phyloP scores from a whole-genome alignment of 2,888 invertebrate species.

The Torymus tubicola region DNA sequence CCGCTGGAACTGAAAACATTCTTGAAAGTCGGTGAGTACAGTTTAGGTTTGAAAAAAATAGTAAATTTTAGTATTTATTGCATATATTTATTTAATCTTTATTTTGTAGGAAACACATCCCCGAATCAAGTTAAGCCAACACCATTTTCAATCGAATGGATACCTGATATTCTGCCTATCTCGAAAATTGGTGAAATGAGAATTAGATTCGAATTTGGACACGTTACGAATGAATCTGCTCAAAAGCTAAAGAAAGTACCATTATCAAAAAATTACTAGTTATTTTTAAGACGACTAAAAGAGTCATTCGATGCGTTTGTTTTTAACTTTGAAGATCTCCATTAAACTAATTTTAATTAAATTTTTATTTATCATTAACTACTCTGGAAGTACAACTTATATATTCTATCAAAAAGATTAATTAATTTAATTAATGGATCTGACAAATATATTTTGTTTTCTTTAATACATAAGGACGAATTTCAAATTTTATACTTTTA shows the following conservation, averaged over 20 bases:
- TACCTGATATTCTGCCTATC: conserved; percentile 83
- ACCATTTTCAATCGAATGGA: conserved; percentile 87
- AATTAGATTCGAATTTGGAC: conserved; percentile 85
- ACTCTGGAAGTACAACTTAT: not conserved
- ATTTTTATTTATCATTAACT: conserved; percentile 1
- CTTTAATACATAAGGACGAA: too few relatives aligned
- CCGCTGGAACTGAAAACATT: conserved; percentile 81
- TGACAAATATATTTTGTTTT: too few relatives aligned
- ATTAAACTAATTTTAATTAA: conserved; percentile 5
- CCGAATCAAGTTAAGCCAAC: conserved; percentile 80
- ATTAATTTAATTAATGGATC: too few relatives aligned
- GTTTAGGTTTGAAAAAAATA: not conserved
- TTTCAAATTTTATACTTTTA: too few relatives aligned
- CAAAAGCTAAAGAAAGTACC: conserved; percentile 68
- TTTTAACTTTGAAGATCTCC: conserved; percentile 1
- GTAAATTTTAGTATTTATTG: too few relatives aligned
- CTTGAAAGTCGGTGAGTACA: conserved; percentile 81
- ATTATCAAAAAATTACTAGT: conserved; percentile 65
- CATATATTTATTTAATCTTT: not conserved
- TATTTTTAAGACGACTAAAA: not conserved
- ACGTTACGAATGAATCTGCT: conserved; percentile 78
- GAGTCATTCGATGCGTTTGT: too few relatives aligned
- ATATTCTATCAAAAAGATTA: too few relatives aligned
- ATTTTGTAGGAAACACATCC: conserved; percentile 76
- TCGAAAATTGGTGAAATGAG: conserved; percentile 85